phyloP scores from a whole-genome alignment of 1,140 invertebrate species.

The Bacillus rossius region DNA sequence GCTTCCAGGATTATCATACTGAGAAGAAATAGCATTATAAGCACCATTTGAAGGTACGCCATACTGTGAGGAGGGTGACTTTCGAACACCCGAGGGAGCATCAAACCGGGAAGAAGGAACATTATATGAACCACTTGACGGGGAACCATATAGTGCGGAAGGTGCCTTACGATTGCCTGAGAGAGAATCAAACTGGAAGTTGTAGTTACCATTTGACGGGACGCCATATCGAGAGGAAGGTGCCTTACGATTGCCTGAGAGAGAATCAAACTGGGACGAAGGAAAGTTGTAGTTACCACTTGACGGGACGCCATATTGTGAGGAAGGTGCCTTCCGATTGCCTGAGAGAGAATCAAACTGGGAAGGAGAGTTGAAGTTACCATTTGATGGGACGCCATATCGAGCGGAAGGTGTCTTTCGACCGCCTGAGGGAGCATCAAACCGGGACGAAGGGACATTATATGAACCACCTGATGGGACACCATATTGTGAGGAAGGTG shows the following conservation, averaged over 20 bases:
- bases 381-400: constrained; percentile 10
- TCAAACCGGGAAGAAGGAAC: too few species aligned
- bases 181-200: neutral
- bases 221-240: too few species aligned
- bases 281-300: neutral
- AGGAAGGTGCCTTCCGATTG: neutral
- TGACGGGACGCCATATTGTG: constrained; percentile 13
- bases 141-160: too few species aligned
- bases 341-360: neutral
- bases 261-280: neutral
- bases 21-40: too few species aligned
- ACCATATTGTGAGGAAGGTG: too few species aligned
- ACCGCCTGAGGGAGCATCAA: constrained; percentile 1
- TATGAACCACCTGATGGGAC: neutral
- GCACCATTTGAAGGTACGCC: too few species aligned
- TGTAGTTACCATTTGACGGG: too few species aligned
- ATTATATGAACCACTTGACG: too few species aligned
- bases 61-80: too few species aligned
- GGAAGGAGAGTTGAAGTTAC: neutral
- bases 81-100: too few species aligned
- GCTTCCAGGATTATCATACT: too few species aligned
- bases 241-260: neutral
- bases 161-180: neutral
- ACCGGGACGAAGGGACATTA: neutral
- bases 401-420: neutral